phyloP scores from a whole-genome alignment of 2,797 vertebrate species.

The Spheniscus humboldti region DNA sequence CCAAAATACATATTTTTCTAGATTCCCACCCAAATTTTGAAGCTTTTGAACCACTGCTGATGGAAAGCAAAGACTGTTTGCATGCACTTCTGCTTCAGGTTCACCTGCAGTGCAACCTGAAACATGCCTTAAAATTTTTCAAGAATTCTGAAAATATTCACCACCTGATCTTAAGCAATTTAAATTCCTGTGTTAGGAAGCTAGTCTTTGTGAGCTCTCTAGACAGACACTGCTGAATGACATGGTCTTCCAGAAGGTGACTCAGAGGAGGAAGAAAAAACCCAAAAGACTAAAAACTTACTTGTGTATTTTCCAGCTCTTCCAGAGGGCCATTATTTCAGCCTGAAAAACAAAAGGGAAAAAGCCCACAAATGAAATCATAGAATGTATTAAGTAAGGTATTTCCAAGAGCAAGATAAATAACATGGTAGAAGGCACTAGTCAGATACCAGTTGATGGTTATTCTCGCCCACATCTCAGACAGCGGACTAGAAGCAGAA shows the following conservation, averaged over 20 bases:
- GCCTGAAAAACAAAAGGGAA: neutral
- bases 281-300: neutral
- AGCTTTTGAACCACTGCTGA: neutral
- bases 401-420: neutral
- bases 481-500: neutral
- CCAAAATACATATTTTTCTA: accelerated
- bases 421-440: neutral
- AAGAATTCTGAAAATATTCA: neutral
- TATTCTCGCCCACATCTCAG: neutral
- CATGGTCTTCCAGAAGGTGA: neutral
- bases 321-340: neutral
- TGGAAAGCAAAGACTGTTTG: neutral
- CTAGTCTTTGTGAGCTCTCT: neutral
- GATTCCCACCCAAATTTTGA: neutral
- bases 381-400: neutral
- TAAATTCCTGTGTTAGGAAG: neutral
- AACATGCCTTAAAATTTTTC: neutral
- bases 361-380: neutral
- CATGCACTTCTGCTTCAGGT: neutral
- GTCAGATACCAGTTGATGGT: neutral
- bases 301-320: neutral
- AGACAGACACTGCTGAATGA: neutral
- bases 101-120: neutral
- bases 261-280: neutral
- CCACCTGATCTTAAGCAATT: neutral